These are phyloP conservation scores for Sanderia malayensis DNA, from an alignment of 30 jellyfish, hydroid and myxozoan species.

Conservation along the genomic window DNA sequence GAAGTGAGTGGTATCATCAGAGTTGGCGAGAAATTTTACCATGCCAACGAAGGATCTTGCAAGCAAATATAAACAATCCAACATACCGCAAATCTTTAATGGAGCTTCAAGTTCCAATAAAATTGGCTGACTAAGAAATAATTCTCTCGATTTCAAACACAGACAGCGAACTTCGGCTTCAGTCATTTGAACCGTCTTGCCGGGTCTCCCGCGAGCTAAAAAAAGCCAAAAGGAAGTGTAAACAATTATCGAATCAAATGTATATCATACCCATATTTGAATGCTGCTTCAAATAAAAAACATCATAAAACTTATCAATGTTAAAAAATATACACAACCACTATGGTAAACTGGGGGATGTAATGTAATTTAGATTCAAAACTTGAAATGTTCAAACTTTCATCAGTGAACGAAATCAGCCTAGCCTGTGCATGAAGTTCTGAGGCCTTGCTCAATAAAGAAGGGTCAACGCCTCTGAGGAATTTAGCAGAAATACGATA, in stretches of 20 bases:
- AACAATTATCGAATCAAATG: neutral
- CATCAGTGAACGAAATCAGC: neutral
- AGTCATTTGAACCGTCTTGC: constrained; percentile 94
- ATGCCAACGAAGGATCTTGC: constrained; percentile 15
- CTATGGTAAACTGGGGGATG: no score
- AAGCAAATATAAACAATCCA: no score
- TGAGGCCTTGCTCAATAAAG: neutral
- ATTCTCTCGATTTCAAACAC: constrained; percentile 93
- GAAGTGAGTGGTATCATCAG: no score
- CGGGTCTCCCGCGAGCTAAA: constrained; percentile 99
- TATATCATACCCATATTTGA: neutral
- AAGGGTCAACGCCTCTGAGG: neutral
- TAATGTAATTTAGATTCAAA: no score
- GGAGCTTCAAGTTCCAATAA: constrained; percentile 98
- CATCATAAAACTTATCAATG: neutral
- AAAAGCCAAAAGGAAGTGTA: constrained; percentile 2
- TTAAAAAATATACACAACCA: no score
- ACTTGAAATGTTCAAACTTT: neutral
- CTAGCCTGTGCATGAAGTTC: neutral
- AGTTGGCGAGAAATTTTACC: no score
- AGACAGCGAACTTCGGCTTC: constrained; percentile 98
- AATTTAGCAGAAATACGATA: neutral
- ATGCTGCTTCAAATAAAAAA: neutral
- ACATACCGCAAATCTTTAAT: constrained; percentile 93
- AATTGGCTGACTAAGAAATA: constrained; percentile 98